phyloP scores from a whole-genome alignment of 2,113 vertebrate species.

The Phylloscopus trochilus region DNA sequence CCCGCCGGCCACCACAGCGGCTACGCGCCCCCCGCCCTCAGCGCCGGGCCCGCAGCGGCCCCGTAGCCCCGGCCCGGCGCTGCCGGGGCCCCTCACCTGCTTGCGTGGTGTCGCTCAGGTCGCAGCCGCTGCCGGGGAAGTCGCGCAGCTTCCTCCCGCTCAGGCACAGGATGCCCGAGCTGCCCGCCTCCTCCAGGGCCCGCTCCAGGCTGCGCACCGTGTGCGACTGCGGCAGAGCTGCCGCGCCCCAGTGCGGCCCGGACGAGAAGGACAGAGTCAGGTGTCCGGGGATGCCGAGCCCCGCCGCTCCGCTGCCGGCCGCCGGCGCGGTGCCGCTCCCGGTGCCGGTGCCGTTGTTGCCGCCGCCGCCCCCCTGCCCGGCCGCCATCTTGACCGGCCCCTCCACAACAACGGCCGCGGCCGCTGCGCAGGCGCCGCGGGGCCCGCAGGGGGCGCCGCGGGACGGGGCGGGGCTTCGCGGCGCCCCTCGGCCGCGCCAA shows the following conservation, averaged over 20 bases:
- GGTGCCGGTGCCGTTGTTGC: neutral
- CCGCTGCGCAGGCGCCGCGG: neutral
- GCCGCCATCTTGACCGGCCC: slow-evolving; percentile 62
- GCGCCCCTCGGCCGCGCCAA: too few relatives aligned
- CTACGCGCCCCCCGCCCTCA: too few relatives aligned
- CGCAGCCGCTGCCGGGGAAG: slow-evolving; percentile 87
- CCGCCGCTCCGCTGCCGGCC: neutral
- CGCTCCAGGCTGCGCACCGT: slow-evolving; percentile 91
- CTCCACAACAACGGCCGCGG: slow-evolving; percentile 40
- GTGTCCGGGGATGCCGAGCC: slow-evolving; percentile 34
- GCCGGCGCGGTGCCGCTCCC: neutral
- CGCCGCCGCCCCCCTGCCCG: slow-evolving; percentile 64
- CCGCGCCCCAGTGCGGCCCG: slow-evolving; percentile 86
- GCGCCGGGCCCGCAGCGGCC: too few relatives aligned
- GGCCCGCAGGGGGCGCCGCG: too few relatives aligned
- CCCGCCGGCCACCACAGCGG: too few relatives aligned
- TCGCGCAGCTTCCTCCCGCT: slow-evolving; percentile 95
- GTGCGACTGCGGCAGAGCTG: slow-evolving; percentile 77
- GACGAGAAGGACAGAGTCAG: slow-evolving; percentile 70
- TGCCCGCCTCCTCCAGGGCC: slow-evolving; percentile 90
- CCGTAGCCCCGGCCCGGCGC: neutral
- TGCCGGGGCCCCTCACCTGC: slow-evolving; percentile 79
- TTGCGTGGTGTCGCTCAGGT: slow-evolving; percentile 93
- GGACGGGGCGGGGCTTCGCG: too few relatives aligned
- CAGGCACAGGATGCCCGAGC: slow-evolving; percentile 90